Base-by-base conservation (phyloP, 2,113 vertebrate species). In the Camelus bactrianus region DNA sequence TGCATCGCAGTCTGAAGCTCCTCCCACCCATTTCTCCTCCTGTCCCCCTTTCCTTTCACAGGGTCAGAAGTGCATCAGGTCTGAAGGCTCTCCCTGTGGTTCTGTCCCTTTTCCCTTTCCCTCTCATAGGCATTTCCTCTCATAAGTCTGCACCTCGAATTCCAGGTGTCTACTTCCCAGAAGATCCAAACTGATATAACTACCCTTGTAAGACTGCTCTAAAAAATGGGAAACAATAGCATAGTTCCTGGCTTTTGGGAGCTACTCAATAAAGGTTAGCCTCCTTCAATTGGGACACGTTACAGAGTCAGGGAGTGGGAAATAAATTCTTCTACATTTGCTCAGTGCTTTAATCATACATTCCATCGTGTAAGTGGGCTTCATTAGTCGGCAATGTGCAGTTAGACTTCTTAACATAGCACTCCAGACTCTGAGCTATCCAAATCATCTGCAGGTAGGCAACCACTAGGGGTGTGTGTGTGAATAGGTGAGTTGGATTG, bases 221-320 rank as follows among this genome's bases (percentile, higher is more conserved):
- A 81, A 84, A 95, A 95, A 35, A 56, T 13, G 77, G 52, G 30
- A 90, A 87, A 81, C 42, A 84, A 72, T 38, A 54, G 38, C 32
- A 54, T 8, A 69, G n/a, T 67, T 91, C 38, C 50, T 52, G 46
- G 26, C 35, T 62, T 48, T 95, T 54, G 60, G 30, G 67, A 77
- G 16, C n/a, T 72, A n/a, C 10, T 46, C 38, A 64, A 32, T n/a
- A 85, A 84, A 81, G 65, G 67, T 80, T 19, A 62, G 73, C 7
- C 19, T 88, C 77, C 54, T 73, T 85, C 15, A 72, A 50, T 20
- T 70, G 52, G 42, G 64, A 81, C 48, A 2, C 3, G 62, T 54
- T 54, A 48, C 0, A 50, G 26, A 62, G 16, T 62, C 46, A 73
- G 62, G 35, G 35, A 15, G 32, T 64, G 22, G 26, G 46, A 26